These are phyloP conservation scores for Empidonax alnorum DNA, from an alignment of 2,113 vertebrate genomes.

Conservation along the genomic window DNA sequence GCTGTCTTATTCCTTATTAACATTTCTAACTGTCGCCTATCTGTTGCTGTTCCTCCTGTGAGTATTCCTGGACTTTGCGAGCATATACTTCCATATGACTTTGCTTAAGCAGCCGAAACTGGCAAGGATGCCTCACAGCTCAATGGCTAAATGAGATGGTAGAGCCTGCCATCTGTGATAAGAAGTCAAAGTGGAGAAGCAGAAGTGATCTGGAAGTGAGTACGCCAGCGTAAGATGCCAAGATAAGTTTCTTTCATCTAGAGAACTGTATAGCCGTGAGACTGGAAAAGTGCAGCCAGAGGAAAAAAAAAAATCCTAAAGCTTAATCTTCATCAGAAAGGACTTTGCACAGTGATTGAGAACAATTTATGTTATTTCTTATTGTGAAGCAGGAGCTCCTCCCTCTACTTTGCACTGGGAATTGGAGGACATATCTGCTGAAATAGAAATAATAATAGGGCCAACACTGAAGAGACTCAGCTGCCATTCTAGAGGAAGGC, in stretches of 20 bases:
- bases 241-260: slow-evolving; percentile 37
- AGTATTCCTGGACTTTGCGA: slow-evolving; percentile 20
- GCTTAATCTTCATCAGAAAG: not conserved
- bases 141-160: slow-evolving; percentile 12
- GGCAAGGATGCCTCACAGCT: slow-evolving; percentile 25
- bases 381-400: not conserved
- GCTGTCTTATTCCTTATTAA: not conserved
- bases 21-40: not conserved
- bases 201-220: slow-evolving; percentile 27
- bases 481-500: not conserved
- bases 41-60: slow-evolving; percentile 17
- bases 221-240: not conserved
- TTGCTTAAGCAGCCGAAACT: not conserved
- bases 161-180: slow-evolving; percentile 52
- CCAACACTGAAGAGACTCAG: not conserved
- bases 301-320: not conserved
- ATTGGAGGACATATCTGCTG: not conserved
- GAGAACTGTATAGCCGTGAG: slow-evolving; percentile 3
- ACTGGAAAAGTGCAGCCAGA: not conserved
- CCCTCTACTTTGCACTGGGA: not conserved
- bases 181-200: slow-evolving; percentile 17
- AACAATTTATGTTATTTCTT: not conserved
- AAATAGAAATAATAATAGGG: not conserved
- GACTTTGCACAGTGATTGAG: not conserved
- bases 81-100: not conserved